These are phyloP conservation scores for Tachycineta bicolor DNA, from an alignment of 2,113 vertebrate genomes.

Conservation along the genomic window DNA sequence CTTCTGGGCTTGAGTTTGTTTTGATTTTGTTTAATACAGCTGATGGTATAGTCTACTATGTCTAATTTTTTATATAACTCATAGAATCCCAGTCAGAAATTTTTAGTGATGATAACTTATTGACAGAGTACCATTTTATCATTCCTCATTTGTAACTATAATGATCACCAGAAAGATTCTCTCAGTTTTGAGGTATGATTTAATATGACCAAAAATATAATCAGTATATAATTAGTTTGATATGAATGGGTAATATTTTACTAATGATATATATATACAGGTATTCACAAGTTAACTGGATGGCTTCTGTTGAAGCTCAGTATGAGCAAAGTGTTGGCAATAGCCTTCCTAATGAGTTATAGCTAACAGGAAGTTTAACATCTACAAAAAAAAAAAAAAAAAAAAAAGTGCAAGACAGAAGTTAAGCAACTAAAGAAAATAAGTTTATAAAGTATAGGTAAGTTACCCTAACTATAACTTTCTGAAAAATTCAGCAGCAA, in stretches of 20 bases:
- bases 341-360: neutral
- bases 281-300: constrained; percentile 18
- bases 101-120: neutral
- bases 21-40: neutral
- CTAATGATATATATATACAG: neutral
- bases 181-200: neutral
- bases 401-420: too few relatives aligned
- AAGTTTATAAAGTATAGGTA: neutral
- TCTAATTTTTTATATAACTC: neutral
- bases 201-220: neutral
- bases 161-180: neutral
- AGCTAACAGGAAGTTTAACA: neutral
- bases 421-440: neutral
- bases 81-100: neutral
- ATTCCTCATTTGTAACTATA: constrained; percentile 1
- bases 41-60: neutral
- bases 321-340: neutral
- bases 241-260: neutral
- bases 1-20: neutral
- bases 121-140: neutral
- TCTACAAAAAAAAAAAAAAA: neutral
- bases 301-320: neutral
- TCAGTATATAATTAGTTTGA: neutral
- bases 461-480: neutral
- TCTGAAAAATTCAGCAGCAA: neutral